Base-by-base conservation (phyloP, 2,888 invertebrate genomes). In the Bembecia ichneumoniformis region DNA sequence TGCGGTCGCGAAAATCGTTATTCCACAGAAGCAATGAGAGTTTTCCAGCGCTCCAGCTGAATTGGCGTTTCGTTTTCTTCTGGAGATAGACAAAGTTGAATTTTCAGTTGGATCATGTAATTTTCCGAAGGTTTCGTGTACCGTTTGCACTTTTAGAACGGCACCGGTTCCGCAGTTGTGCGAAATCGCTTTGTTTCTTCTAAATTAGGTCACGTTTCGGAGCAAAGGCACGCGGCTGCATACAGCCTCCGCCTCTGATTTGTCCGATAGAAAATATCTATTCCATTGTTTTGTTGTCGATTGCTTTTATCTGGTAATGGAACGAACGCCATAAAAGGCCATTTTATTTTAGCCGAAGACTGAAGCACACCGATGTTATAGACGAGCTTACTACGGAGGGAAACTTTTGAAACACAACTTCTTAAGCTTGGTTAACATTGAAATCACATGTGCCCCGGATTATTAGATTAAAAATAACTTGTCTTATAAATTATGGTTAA, bases 171-270 rank as follows among this genome's bases (percentile, higher is more conserved):
- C 54, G 60, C 61, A 59, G 63, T 58, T 54, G 55, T 50, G 57
- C 55, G 58, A 60, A 68, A 74, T 68, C 71, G 74, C 73, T 77
- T 75, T 77, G 79, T 79, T 77, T 78, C 76, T 67, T 68, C 60
- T 68, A 74, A 80, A 79, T 77, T 77, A 71, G 81, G 79, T 78
- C 80, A 80, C 79, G 78, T 78, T 71, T 44, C 16, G 63, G 62
- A 69, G 63, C 58, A 61, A 60, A 66, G 60, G 66, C 71, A 61
- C 58, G 62, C 58, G 62, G 62, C 59, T 67, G 69, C 69, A 71
- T 70, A 65, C 68, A 70, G 63, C 64, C 64, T 66, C 54, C 57
- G 9, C 28, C 28, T 28, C 28, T 44, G 44, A 44, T 44, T 44
- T 44, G 40, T 40, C 40, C 40, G 7, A 14, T 40, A 13, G 11